Conservation (phyloP, 2,888 invertebrate genomes). For the Creontiades dilutus region DNA sequence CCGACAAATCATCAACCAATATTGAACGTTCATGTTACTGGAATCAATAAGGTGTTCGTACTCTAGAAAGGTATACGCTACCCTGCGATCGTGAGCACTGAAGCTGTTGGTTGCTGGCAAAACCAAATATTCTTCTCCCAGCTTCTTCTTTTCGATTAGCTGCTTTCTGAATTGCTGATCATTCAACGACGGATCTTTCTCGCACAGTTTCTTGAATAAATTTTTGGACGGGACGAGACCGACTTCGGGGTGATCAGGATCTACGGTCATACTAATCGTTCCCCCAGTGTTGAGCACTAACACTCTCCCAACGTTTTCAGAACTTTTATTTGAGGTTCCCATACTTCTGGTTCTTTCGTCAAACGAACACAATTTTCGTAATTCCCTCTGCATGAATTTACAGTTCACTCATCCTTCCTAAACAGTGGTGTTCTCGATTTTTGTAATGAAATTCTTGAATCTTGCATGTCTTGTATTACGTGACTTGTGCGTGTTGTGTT, state of each 20-base stretch:
- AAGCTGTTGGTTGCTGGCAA: slow-evolving; percentile 60
- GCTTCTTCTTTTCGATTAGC: background rate
- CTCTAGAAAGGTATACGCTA: slow-evolving; percentile 89
- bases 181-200: background rate
- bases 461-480: no score
- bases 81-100: slow-evolving; percentile 78
- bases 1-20: slow-evolving; percentile 93
- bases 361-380: no score
- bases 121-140: background rate
- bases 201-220: background rate
- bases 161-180: background rate
- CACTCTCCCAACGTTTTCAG: slow-evolving; percentile 79
- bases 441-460: no score
- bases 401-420: no score
- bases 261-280: slow-evolving; percentile 94
- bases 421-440: no score
- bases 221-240: background rate
- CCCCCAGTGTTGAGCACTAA: slow-evolving; percentile 97
- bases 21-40: slow-evolving; percentile 93
- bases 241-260: background rate
- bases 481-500: no score
- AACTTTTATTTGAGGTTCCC: background rate
- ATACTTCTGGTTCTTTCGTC: background rate
- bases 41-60: slow-evolving; percentile 94
- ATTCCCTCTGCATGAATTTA: no score